Evolutionary conservation across 2,797 vertebrate species (phyloP).

Genomic region (Myotis myotis): DNA sequence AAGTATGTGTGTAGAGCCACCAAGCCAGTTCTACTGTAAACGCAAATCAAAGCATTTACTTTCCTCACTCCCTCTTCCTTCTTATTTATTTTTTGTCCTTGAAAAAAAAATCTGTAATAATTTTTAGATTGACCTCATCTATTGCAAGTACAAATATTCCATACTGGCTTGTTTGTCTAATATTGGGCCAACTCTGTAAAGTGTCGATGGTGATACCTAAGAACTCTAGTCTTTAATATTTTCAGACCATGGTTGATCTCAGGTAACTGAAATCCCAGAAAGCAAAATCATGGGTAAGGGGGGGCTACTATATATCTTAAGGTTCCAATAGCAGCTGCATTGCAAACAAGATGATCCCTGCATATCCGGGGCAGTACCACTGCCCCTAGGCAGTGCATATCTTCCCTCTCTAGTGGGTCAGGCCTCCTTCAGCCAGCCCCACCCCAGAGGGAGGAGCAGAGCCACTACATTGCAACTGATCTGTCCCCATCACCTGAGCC

Average conservation of each 20-base stretch:
- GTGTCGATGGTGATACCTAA: not conserved
- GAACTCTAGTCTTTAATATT: not conserved
- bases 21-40: not conserved
- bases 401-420: not conserved
- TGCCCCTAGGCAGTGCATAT: not conserved
- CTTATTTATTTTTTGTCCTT: not conserved
- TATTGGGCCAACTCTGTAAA: not conserved
- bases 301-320: not conserved
- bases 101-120: not conserved
- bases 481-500: not conserved
- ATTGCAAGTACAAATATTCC: not conserved
- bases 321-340: not conserved
- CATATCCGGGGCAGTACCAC: not conserved
- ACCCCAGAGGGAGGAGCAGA: not conserved
- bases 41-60: not conserved
- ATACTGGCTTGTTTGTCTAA: not conserved
- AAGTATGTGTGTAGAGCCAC: not conserved
- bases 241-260: not conserved
- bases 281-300: not conserved
- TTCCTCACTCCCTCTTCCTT: not conserved
- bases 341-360: not conserved
- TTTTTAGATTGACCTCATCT: not conserved
- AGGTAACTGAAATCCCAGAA: not conserved
- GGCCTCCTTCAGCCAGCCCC: not conserved
- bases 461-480: not conserved